Base-by-base conservation (phyloP, 2,113 vertebrate genomes). In the Hydrochoerus hydrochaeris region DNA sequence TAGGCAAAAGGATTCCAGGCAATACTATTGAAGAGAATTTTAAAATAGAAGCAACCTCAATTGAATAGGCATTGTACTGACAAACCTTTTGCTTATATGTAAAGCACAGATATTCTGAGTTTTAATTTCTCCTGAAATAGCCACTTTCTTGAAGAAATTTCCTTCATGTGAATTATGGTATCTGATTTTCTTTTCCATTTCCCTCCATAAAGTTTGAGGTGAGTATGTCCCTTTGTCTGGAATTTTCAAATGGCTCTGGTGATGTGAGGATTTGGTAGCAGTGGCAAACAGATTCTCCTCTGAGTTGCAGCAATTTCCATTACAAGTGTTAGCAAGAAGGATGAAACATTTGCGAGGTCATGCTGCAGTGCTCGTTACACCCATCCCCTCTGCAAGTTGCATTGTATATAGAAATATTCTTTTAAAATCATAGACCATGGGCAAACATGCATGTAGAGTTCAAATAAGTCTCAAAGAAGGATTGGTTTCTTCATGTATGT, bases 371-470 rank as follows among this genome's bases (percentile, higher is more conserved):
- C n/a, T 73, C 9, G 3, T 73, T 20, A 73, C 41, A n/a, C 78
- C 88, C 28, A 11, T 75, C 46, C 75, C 71, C 67, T 73, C 24
- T 77, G 73, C 24, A 67, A 90, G 82, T 62, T 35, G 35, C 41
- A 75, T 49, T 80, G 35, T 81, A 19, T 54, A 14, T 60, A 38
- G 54, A 9, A 62, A 46, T 46, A 81, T 57, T 69, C 52, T 91
- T 91, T 75, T 3, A 89, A 44, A 88, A 77, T 86, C 63, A 88
- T 81, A 67, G 90, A 82, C 54, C 67, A 86, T 91, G 77, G 41
- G 80, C 28, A 85, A 44, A 80, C 91, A 38, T 52, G 71, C 16
- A 0, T 7, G 3, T 17, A 73, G 83, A 91, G 94, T 87, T 88
- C 87, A 86, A 90, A 63, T 49, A 90, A 80, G 67, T 84, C 38